phyloP scores from a whole-genome alignment of 2,888 invertebrate species.

The Marasmarcha lunaedactyla region DNA sequence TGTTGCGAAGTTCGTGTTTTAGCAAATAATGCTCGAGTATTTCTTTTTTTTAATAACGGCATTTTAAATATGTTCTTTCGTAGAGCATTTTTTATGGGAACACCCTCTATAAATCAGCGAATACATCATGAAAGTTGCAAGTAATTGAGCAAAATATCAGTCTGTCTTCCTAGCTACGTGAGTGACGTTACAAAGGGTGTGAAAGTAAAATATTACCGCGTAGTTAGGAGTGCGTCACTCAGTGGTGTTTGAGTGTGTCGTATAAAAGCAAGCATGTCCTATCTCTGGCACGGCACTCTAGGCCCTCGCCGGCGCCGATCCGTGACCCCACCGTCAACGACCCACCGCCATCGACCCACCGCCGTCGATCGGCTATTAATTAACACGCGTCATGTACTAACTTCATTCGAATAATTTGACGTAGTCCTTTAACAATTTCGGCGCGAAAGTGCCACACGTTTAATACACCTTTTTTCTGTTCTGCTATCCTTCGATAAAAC shows the following conservation, averaged over 20 bases:
- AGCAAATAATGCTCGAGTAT: neutral
- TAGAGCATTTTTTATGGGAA: no score
- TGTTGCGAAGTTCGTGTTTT: neutral
- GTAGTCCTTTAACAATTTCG: slow-evolving; percentile 27
- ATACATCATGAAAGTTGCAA: no score
- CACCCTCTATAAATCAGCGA: no score
- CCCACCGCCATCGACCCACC: slow-evolving; percentile 2
- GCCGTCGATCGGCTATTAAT: slow-evolving; percentile 15
- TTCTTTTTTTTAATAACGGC: no score
- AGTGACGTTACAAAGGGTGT: no score
- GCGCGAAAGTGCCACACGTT: slow-evolving; percentile 22
- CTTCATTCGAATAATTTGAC: slow-evolving; percentile 17
- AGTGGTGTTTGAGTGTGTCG: neutral
- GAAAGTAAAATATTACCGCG: no score
- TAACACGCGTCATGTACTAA: slow-evolving; percentile 21
- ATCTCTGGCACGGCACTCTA: neutral
- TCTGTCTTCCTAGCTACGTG: no score
- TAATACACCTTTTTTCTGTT: slow-evolving; percentile 33
- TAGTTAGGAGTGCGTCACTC: no score
- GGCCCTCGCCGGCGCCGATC: neutral
- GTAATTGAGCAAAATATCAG: no score
- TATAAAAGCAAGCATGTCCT: slow-evolving; percentile 1
- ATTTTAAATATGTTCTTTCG: no score
- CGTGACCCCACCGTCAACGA: slow-evolving; percentile 4
- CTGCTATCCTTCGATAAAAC: no score